Evolutionary conservation across 2,113 vertebrate species (phyloP).

Genomic region (Pterocles burchelli): DNA sequence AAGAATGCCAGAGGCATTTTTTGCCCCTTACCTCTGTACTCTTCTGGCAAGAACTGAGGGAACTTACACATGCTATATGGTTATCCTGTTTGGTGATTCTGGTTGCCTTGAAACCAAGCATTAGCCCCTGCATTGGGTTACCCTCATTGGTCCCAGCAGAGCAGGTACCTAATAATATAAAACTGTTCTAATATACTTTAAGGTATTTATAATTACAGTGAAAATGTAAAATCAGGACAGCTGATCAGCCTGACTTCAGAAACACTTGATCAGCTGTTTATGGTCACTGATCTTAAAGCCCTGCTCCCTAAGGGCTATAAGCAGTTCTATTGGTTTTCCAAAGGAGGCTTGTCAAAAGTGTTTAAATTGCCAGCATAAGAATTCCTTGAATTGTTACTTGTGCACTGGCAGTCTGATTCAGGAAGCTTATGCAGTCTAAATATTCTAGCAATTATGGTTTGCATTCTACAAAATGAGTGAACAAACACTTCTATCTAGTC

Average conservation of each 20-base stretch:
- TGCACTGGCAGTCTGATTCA: not conserved
- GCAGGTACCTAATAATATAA: not conserved
- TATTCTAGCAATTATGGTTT: not conserved
- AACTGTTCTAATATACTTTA: not conserved
- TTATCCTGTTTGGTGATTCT: not conserved
- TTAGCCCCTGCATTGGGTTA: not conserved
- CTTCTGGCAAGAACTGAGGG: not conserved
- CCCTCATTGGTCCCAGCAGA: not conserved
- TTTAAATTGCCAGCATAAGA: not conserved
- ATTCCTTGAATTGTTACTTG: not conserved
- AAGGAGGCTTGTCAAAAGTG: not conserved
- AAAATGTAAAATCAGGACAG: not conserved
- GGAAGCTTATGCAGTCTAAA: not conserved
- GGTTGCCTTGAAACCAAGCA: not conserved
- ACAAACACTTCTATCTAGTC: not conserved
- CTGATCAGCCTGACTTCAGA: not conserved
- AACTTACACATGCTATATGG: not conserved
- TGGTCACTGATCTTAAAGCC: not conserved
- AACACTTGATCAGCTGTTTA: not conserved
- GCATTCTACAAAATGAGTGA: not conserved
- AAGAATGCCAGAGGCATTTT: not conserved
- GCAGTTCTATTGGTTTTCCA: not conserved
- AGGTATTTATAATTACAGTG: not conserved
- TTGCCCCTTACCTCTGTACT: not conserved
- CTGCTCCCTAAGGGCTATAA: not conserved